These are phyloP conservation scores for Mesembrinibis cayennensis DNA, from an alignment of 2,113 vertebrate species.

Conservation along the genomic window DNA sequence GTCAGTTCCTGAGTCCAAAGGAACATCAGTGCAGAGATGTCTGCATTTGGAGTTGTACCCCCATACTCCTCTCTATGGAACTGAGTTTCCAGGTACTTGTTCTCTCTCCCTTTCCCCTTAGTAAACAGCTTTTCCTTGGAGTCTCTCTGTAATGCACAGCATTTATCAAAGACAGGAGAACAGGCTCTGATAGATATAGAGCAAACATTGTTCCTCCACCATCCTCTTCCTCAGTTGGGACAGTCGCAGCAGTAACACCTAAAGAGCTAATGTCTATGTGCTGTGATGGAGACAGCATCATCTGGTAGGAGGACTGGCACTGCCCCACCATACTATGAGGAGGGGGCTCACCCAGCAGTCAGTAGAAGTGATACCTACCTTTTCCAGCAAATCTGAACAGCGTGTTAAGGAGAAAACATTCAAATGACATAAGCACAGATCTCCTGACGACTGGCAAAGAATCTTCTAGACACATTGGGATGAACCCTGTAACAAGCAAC, in stretches of 20 bases:
- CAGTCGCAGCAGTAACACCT: background rate
- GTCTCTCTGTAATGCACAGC: background rate
- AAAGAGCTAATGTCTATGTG: background rate
- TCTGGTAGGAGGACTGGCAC: background rate
- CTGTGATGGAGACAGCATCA: background rate
- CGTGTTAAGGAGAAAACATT: slow-evolving; percentile 32
- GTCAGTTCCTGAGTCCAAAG: background rate
- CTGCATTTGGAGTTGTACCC: background rate
- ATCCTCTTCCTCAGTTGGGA: background rate
- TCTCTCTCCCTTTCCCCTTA: background rate
- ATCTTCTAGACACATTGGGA: background rate
- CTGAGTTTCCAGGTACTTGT: background rate
- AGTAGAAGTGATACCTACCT: slow-evolving; percentile 48
- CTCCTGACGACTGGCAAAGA: background rate
- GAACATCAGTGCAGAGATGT: background rate
- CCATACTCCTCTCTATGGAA: background rate
- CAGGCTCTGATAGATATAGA: background rate
- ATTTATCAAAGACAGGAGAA: background rate
- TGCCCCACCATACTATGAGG: background rate
- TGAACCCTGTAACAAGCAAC: background rate
- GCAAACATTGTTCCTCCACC: background rate
- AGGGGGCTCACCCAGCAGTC: background rate
- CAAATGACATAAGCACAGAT: background rate
- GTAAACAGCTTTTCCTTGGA: background rate
- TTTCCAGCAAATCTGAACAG: slow-evolving; percentile 75